phyloP scores from a whole-genome alignment of 2,797 vertebrate genomes.

The Acipenser oxyrinchus region DNA sequence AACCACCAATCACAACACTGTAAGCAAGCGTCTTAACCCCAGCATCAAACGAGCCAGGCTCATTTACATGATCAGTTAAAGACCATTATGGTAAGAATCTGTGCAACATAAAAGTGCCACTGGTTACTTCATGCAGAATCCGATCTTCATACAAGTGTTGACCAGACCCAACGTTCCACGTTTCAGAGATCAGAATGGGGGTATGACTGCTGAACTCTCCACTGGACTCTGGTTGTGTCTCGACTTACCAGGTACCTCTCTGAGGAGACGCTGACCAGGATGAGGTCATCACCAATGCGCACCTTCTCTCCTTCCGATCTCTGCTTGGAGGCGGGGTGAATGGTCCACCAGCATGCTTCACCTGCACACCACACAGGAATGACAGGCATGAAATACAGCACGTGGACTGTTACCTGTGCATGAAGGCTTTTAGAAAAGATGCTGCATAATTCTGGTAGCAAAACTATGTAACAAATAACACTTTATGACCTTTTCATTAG shows the following conservation, averaged over 20 bases:
- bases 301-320: conserved; percentile 97
- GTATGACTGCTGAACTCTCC: neutral
- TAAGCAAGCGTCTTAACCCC: too few relatives aligned
- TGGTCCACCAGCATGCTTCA: conserved; percentile 98
- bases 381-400: neutral
- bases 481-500: too few relatives aligned
- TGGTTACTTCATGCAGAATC: neutral
- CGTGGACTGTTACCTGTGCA: too few relatives aligned
- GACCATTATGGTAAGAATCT: too few relatives aligned
- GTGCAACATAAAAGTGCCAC: too few relatives aligned
- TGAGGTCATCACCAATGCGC: conserved; percentile 95
- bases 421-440: too few relatives aligned
- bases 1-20: too few relatives aligned
- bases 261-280: conserved; percentile 95
- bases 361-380: conserved; percentile 51
- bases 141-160: neutral
- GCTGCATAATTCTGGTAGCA: too few relatives aligned
- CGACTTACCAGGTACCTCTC: conserved; percentile 90
- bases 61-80: too few relatives aligned
- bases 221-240: neutral
- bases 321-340: conserved; percentile 97
- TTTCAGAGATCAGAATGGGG: neutral
- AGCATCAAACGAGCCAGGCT: too few relatives aligned
- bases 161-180: neutral
- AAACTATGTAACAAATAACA: too few relatives aligned